A percentile compares a stretch with the other conserved stretches of the same genome.
These are phyloP conservation scores for Aurelia aurita DNA, from an alignment of 30 jellyfish, hydroid and myxozoan species.

Conservation along the genomic window DNA sequence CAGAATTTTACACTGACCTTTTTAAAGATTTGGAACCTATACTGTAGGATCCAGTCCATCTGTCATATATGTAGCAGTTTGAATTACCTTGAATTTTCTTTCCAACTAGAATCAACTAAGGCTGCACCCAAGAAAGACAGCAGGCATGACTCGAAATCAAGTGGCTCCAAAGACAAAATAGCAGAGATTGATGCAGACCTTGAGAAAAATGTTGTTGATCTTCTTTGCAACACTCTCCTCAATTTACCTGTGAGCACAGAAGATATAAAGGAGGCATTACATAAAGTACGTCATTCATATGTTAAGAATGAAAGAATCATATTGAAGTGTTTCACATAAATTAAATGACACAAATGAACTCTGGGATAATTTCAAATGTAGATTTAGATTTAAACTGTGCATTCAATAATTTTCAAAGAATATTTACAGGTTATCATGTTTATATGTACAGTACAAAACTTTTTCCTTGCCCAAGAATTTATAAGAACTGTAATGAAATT, in stretches of 20 bases:
- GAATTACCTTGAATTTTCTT: not conserved
- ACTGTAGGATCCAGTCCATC: no score
- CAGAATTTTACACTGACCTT: no score
- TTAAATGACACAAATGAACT: not conserved
- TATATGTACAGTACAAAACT: no score
- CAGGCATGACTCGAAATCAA: not conserved
- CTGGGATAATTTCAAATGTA: no score
- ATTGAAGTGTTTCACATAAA: not conserved
- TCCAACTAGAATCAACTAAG: conserved; percentile 9
- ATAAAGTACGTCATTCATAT: conserved; percentile 6
- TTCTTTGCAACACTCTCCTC: conserved; percentile 53
- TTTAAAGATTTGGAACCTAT: no score
- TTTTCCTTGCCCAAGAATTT: no score
- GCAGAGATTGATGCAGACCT: conserved; percentile 62
- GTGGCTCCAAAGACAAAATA: conserved; percentile 1
- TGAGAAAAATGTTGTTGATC: conserved; percentile 68
- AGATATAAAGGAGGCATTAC: conserved; percentile 62
- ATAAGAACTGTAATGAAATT: no score
- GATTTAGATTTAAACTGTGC: no score
- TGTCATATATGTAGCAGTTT: no score
- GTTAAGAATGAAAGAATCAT: not conserved
- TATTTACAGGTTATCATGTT: no score
- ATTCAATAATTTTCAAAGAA: no score
- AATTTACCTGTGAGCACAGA: conserved; percentile 71
- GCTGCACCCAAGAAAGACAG: conserved; percentile 8